phyloP scores from a whole-genome alignment of 2,113 vertebrate genomes.

The Anarhynchus alexandrinus region DNA sequence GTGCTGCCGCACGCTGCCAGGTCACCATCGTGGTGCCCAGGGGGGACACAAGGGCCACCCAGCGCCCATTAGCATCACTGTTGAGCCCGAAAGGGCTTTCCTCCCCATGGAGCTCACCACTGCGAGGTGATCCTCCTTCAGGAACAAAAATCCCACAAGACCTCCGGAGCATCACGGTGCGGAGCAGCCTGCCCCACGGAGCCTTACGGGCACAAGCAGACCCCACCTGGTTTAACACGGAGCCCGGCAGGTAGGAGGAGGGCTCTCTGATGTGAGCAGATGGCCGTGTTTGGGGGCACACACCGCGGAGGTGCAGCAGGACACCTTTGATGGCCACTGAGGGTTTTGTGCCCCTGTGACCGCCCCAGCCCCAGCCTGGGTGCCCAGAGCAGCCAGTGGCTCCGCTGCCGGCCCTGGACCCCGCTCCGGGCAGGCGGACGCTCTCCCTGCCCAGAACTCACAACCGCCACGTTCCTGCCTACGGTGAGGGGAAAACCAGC shows the following conservation, averaged over 20 bases:
- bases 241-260: neutral
- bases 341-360: neutral
- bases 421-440: accelerated
- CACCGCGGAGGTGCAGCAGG: accelerated
- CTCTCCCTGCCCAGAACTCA: accelerated
- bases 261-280: neutral
- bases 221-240: accelerated
- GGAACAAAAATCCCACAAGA: neutral
- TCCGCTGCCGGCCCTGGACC: neutral
- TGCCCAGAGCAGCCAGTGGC: neutral
- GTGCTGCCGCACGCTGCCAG: neutral
- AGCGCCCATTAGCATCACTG: accelerated
- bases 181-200: neutral
- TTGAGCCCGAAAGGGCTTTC: neutral
- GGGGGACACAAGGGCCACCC: neutral
- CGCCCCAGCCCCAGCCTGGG: neutral
- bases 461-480: neutral
- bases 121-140: neutral
- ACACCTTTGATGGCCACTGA: accelerated
- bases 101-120: neutral
- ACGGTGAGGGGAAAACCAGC: neutral
- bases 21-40: accelerated
- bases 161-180: accelerated
- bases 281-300: no score
- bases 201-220: neutral